Conservation (phyloP, 2,888 invertebrate genomes). For the Drosophila formosana region DNA sequence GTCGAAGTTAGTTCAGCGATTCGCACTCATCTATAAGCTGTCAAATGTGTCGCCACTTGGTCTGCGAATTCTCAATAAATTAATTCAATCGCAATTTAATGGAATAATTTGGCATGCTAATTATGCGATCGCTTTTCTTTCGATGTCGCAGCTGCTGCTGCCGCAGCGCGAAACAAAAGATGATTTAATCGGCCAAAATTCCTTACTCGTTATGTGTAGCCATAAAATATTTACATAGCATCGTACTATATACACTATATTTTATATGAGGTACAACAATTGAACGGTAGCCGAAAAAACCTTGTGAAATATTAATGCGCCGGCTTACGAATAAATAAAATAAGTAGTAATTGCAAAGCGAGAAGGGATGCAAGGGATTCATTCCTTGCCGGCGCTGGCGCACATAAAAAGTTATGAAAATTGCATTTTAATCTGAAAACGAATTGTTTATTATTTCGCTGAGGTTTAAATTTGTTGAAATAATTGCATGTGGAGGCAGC, state of each 20-base stretch:
- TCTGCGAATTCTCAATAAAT: conserved; percentile 35
- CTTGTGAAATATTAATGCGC: conserved; percentile 76
- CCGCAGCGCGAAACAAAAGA: conserved; percentile 48
- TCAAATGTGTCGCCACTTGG: conserved; percentile 41
- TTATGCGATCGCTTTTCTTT: conserved; percentile 42
- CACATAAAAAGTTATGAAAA: conserved; percentile 71
- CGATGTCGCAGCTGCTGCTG: conserved; percentile 25
- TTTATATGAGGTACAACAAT: conserved; percentile 40
- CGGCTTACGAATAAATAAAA: conserved; percentile 76
- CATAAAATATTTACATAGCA: conserved; percentile 57
- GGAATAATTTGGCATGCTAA: conserved; percentile 56
- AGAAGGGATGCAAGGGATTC: conserved; percentile 8
- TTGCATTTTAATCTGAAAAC: conserved; percentile 80
- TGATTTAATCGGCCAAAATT: conserved; percentile 69
- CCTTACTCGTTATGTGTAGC: conserved; percentile 47
- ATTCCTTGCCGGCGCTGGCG: conserved; percentile 13
- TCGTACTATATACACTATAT: conserved; percentile 23
- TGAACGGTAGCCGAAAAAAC: conserved; percentile 42
- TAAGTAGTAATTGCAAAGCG: conserved; percentile 71
- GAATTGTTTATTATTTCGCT: conserved; percentile 80
- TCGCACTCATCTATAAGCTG: conserved; percentile 33
- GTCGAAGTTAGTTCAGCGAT: conserved; percentile 11
- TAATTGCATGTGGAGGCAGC: conserved; percentile 62
- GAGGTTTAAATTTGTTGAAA: conserved; percentile 80
- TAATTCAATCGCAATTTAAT: conserved; percentile 62